Conservation (phyloP, 2,888 invertebrate species). For the Nineta flava region DNA sequence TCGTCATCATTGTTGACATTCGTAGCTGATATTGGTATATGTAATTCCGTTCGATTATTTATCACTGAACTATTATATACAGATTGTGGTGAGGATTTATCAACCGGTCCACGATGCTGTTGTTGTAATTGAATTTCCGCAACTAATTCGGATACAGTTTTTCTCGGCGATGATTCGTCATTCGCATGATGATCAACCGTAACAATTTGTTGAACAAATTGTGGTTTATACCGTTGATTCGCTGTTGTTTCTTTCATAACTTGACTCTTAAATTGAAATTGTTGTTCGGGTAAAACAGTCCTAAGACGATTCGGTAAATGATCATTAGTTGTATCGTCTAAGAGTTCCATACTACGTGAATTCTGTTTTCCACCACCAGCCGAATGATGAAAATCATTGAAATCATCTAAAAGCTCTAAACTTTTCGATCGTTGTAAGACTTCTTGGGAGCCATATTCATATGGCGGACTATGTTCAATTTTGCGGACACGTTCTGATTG, state of each 20-base stretch:
- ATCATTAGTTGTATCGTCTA: slow-evolving; percentile 21
- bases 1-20: slow-evolving; percentile 20
- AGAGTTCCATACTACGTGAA: slow-evolving; percentile 35
- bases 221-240: neutral
- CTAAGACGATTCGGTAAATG: neutral
- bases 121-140: slow-evolving; percentile 39
- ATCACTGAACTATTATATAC: slow-evolving; percentile 1
- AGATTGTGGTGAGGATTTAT: slow-evolving; percentile 25
- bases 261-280: slow-evolving; percentile 6
- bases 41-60: slow-evolving; percentile 18
- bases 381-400: slow-evolving; percentile 22
- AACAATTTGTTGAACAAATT: neutral
- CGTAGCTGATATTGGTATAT: slow-evolving; percentile 11
- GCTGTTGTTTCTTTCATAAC: slow-evolving; percentile 3
- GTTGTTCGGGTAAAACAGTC: slow-evolving; percentile 15
- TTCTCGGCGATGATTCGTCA: slow-evolving; percentile 27
- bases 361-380: slow-evolving; percentile 27
- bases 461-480: slow-evolving; percentile 32
- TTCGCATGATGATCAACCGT: slow-evolving; percentile 18
- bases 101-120: slow-evolving; percentile 24
- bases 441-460: slow-evolving; percentile 35
- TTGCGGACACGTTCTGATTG: slow-evolving; percentile 36
- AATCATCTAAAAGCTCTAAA: slow-evolving; percentile 46
- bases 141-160: slow-evolving; percentile 45
- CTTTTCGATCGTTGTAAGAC: slow-evolving; percentile 53